Evolutionary conservation across 2,113 vertebrate genomes (phyloP), one percentile per base, ranked within the genome.

Genomic region (Neopipo cinnamomea): DNA sequence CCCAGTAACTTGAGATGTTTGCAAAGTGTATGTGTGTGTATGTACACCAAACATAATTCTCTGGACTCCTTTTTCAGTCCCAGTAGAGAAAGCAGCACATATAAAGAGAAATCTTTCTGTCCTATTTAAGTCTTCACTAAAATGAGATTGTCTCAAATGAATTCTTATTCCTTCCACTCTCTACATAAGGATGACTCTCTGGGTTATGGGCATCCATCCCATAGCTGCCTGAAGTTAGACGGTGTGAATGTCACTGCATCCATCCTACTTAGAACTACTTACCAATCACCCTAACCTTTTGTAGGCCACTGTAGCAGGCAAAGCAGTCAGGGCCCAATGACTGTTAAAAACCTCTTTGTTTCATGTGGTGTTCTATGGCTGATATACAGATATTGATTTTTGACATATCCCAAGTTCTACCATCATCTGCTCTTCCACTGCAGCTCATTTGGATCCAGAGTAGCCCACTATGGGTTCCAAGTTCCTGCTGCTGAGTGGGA

Each of bases 381-480:
- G 25, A 73, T 53, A 42, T 16, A 66, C 0, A 3, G 28, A 28
- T 50, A 35, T n/a, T 72, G 28, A 53, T 10, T 73, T 90, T 66
- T 66, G 21, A 22, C 25, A 1, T 62, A 37, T 20, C 14, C 2
- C 10, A 79, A 21, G 13, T 37, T 85, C 65, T 3, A 0, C 2
- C 0, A 16, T 44, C 12, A 37, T 35, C 18, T 75, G 11, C 24
- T 12, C 39, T 72, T 67, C 6, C 4, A 3, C 25, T 41, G 39
- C 12, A 75, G 25, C 23, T 56, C 25, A 15, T 30, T 0, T 0
- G 1, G 16, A 37, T 5, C 1, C 2, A 30, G 72, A 84, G 11
- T 12, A 81, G 19, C 28, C 6, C 0, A 1, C 11, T 52, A 8
- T 8, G 6, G 33, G 1, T 8, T 67, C 39, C 28, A 47, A 39